Base-by-base conservation (phyloP, 2,888 invertebrate genomes). In the Synergus laeviventris region DNA sequence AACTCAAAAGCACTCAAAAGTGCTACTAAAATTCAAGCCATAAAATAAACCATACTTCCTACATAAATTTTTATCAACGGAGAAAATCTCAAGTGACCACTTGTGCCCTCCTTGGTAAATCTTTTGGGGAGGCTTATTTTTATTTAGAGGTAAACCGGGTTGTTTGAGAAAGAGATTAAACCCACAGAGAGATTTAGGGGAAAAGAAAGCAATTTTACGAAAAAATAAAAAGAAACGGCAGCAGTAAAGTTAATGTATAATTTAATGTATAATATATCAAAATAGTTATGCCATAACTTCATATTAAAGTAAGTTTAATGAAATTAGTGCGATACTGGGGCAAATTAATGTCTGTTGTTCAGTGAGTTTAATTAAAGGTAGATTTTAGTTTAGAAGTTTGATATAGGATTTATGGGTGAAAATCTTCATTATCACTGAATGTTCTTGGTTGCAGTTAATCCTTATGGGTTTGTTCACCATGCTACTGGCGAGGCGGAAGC, bases 391-490 rank as follows among this genome's bases (percentile, higher is more conserved):
- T 24, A 56, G 9, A 56, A 21, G 12, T 56, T 56, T 49, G 49
- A 56, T 18, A 12, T 21, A 21, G 21, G 1, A 56, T 12, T 56
- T 64, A 18, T 18, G 11, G n/a, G n/a, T 21, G 39, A 1, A 64
- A 64, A 39, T 39, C 18, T 39, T 39, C 12, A 64, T 64, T 21
- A 39, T 42, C 18, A 64, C 12, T 18, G 39, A 42, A 59, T 62
- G 36, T 45, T 81, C 74, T 79, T 79, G 83, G 80, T 93, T 93
- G 75, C 93, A 97, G 97, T 92, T 97, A 89, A 96, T 97, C 83
- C 92, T 97, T 80, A 97, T 97, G 45, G 97, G 97, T 1, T 92
- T 97, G 7, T 95, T 96, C 90, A 96, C 97, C 80, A 96, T 97
- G 94, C 95, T 97, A 81, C 91, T 97, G 85, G 96, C 97, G 0